These are phyloP conservation scores for Limonius californicus DNA, from an alignment of 1,140 invertebrate genomes.

Conservation along the genomic window DNA sequence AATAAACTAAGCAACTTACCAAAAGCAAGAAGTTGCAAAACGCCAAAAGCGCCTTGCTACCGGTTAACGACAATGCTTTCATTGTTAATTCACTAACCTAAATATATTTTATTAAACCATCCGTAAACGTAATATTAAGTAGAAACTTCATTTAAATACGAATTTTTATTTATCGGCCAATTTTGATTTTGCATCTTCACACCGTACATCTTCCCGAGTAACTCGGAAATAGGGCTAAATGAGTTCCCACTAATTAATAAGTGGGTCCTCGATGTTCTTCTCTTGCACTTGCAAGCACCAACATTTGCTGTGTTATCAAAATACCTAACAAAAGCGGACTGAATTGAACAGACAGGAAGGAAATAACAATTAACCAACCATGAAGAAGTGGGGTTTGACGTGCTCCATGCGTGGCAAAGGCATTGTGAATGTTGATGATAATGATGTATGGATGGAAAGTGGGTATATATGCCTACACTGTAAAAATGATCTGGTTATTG, in stretches of 20 bases:
- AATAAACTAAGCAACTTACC: constrained; percentile 17
- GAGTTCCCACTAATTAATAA: not conserved
- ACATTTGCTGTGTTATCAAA: constrained; percentile 16
- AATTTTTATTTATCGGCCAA: too few relatives aligned
- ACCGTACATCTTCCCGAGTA: too few relatives aligned
- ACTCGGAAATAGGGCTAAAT: too few relatives aligned
- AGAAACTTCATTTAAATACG: too few relatives aligned
- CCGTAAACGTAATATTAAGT: not conserved
- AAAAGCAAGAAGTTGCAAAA: constrained; percentile 21
- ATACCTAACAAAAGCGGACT: constrained; percentile 7
- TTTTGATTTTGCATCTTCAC: too few relatives aligned
- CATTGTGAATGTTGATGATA: constrained; percentile 6
- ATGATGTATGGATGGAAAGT: constrained; percentile 1
- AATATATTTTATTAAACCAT: not conserved
- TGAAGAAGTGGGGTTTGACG: constrained; percentile 13
- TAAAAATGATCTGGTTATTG: constrained; percentile 6
- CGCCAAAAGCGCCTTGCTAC: constrained; percentile 18
- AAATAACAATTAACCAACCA: constrained; percentile 24
- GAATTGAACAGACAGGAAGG: constrained; percentile 21
- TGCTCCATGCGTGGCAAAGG: not conserved
- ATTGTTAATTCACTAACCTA: not conserved
- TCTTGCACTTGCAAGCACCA: not conserved
- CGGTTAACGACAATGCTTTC: constrained; percentile 1
- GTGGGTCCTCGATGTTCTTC: not conserved
- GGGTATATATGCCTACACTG: not conserved